phyloP scores from a whole-genome alignment of 1,140 invertebrate species.

The Gonioctena quinquepunctata region DNA sequence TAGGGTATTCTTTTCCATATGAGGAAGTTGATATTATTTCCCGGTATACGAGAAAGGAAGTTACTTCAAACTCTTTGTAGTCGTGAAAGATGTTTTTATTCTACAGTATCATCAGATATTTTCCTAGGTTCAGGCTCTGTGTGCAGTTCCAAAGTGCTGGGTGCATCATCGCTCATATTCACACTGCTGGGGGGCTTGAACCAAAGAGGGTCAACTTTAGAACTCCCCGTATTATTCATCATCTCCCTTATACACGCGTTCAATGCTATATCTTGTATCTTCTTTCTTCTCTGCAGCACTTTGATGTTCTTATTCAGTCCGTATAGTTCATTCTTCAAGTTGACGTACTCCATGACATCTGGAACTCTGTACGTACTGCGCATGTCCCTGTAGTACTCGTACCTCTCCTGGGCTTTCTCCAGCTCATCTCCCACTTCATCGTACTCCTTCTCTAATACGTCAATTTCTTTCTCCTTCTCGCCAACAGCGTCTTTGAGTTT shows the following conservation, averaged over 20 bases:
- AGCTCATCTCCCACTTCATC: constrained; percentile 32
- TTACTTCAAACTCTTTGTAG: too few relatives aligned
- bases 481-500: constrained; percentile 29
- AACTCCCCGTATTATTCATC: constrained; percentile 41
- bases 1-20: too few relatives aligned
- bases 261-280: constrained; percentile 52
- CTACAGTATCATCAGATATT: too few relatives aligned
- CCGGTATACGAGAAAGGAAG: too few relatives aligned
- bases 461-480: constrained; percentile 32
- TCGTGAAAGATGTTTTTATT: too few relatives aligned
- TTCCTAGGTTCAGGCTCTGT: too few relatives aligned
- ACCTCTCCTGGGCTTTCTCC: constrained; percentile 31
- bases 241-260: constrained; percentile 39
- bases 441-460: constrained; percentile 32
- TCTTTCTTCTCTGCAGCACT: constrained; percentile 56
- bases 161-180: too few relatives aligned
- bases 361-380: constrained; percentile 53
- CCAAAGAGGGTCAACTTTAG: constrained; percentile 31
- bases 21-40: too few relatives aligned
- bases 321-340: constrained; percentile 57
- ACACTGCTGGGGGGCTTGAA: too few relatives aligned
- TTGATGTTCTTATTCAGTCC: constrained; percentile 59
- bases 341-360: constrained; percentile 61
- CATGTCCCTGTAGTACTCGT: constrained; percentile 32
- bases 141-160: too few relatives aligned